phyloP scores from a whole-genome alignment of 2,888 invertebrate species.

The Brachyopa scutellaris region DNA sequence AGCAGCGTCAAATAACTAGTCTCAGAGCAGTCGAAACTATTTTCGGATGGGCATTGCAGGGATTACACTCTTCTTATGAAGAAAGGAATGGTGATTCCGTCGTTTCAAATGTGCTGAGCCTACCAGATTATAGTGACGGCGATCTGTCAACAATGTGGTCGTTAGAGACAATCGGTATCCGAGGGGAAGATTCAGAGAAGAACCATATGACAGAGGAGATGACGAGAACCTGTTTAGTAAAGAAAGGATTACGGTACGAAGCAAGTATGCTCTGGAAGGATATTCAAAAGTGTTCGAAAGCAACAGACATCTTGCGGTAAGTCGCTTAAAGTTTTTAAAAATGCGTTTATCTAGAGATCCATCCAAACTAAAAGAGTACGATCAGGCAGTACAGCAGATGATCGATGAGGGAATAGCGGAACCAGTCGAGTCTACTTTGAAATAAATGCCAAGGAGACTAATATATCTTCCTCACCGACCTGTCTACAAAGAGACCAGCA shows the following conservation, averaged over 20 bases:
- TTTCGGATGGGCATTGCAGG: slow-evolving; percentile 24
- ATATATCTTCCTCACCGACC: not conserved
- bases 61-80: not conserved
- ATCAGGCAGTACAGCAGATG: slow-evolving; percentile 5
- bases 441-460: not conserved
- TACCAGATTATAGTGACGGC: no score
- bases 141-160: slow-evolving; percentile 3
- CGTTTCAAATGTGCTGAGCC: not conserved
- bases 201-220: not conserved
- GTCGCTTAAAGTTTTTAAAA: not conserved
- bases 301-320: slow-evolving; percentile 12
- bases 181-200: slow-evolving; percentile 3
- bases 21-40: slow-evolving; percentile 28
- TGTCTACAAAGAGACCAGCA: not conserved
- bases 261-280: not conserved
- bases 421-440: not conserved
- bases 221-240: not conserved
- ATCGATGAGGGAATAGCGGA: slow-evolving; percentile 2
- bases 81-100: not conserved
- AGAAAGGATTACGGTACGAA: not conserved
- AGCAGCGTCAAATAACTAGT: not conserved
- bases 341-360: slow-evolving; percentile 12
- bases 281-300: not conserved
- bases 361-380: slow-evolving; percentile 2
- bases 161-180: not conserved